Evolutionary conservation across 2,888 invertebrate genomes (phyloP).

Genomic region (Thecocarcelia acutangulata): DNA sequence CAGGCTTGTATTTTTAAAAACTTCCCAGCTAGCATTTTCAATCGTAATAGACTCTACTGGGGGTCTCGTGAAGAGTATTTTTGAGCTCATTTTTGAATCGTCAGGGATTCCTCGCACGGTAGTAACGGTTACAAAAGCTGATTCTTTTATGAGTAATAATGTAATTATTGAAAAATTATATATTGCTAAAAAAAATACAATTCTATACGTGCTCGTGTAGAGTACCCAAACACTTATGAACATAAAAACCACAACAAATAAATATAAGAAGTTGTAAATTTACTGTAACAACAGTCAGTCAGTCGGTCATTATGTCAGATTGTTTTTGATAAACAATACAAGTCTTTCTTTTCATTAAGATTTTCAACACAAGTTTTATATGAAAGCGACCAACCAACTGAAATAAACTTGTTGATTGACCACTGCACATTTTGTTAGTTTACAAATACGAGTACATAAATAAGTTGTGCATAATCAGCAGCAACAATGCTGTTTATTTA

Average conservation of each 20-base stretch:
- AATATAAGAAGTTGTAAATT: constrained; percentile 1
- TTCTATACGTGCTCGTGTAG: not conserved
- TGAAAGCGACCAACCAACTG: constrained; percentile 22
- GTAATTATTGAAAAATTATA: too few relatives aligned
- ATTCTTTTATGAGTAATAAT: too few relatives aligned
- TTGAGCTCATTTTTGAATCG: too few relatives aligned
- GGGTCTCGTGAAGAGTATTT: too few relatives aligned
- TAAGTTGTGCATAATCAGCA: not conserved
- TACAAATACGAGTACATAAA: too few relatives aligned
- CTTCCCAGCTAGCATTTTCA: too few relatives aligned
- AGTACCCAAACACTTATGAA: constrained; percentile 13
- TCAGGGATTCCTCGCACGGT: too few relatives aligned
- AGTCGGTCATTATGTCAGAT: constrained; percentile 7
- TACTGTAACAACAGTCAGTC: not conserved
- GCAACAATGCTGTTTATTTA: not conserved
- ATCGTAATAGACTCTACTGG: too few relatives aligned
- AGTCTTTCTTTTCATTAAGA: constrained; percentile 4
- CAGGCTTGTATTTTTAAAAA: too few relatives aligned
- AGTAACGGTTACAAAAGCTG: too few relatives aligned
- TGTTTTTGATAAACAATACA: constrained; percentile 26
- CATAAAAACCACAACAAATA: not conserved
- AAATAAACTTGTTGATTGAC: constrained; percentile 19
- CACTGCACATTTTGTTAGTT: not conserved
- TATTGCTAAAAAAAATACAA: too few relatives aligned
- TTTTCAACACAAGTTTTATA: not conserved